Base-by-base conservation (phyloP, 2,797 vertebrate species). In the Pygocentrus nattereri region DNA sequence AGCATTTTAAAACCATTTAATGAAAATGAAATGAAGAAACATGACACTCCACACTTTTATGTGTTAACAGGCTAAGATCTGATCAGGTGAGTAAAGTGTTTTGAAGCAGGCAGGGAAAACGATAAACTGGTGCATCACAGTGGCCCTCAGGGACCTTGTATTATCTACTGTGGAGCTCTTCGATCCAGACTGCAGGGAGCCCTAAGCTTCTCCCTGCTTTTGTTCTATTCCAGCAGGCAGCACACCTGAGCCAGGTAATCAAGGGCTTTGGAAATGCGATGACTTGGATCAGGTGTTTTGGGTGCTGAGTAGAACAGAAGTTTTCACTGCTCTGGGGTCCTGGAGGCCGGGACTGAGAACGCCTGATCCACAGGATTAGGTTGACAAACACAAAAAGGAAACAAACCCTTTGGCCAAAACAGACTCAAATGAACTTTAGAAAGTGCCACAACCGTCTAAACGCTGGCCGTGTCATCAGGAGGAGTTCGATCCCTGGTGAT, bases 311-410 rank as follows among this genome's bases (percentile, higher is more conserved):
- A 49, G 74, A 78, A 47, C 47, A 19, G n/a, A 72, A 54, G 75
- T 75, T 59, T 41, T 27, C 49, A 59, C 65, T 19, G 75, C 49
- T n/a, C 54, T 12, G 12, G 5, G 58, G 7, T 74, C 44, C 61
- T 54, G 2, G n/a, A 78, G 76, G 81, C 67, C 12, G 7, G 21
- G 59, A 67, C 64, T 73, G n/a, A 10, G 69, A 67, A 65, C 18
- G 50, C 25, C 59, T 78, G 75, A 82, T 65, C 68, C 59, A 10
- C 23, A 38, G 76, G 81, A 78, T 78, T 78, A 82, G 30, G 41
- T 18, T 62, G 69, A 62, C 65, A 78, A 54, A 81, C 61, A 62
- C 71, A 70, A 68, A 68, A 54, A 61, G 69, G 31, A 19, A 62
- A 50, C 47, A 31, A 59, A 61, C 23, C 68, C 56, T 25, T 76